Conservation (phyloP, 2,113 vertebrate species). For the Onychostruthus taczanowskii region DNA sequence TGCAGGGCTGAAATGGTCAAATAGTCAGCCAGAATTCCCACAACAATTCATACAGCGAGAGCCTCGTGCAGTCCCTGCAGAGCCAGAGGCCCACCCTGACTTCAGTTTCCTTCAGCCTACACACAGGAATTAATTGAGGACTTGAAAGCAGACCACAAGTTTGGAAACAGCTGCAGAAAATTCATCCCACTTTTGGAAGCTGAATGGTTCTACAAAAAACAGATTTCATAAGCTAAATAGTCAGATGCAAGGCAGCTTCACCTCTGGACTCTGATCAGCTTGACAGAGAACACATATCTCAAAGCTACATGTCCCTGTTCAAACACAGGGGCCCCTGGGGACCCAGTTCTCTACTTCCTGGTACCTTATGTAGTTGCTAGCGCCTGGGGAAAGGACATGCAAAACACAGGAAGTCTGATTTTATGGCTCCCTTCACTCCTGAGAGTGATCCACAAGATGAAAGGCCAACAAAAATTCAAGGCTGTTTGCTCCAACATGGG, state of each 20-base stretch:
- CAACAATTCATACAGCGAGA: conserved; percentile 67
- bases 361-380: background rate
- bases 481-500: background rate
- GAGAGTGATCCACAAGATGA: background rate
- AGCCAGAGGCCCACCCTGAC: conserved; percentile 69
- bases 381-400: background rate
- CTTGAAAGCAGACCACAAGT: conserved; percentile 71
- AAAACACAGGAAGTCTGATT: background rate
- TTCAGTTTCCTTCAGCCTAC: conserved; percentile 64
- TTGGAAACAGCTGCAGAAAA: conserved; percentile 70
- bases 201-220: background rate
- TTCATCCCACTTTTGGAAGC: conserved; percentile 50
- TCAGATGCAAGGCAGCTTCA: background rate
- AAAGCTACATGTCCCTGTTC: background rate
- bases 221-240: conserved; percentile 50
- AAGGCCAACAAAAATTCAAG: background rate
- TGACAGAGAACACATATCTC: background rate
- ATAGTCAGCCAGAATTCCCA: conserved; percentile 68
- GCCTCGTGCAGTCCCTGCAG: conserved; percentile 59
- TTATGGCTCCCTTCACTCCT: background rate
- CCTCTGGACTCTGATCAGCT: background rate
- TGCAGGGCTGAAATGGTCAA: conserved; percentile 68
- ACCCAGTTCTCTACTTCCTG: background rate
- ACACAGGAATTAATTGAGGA: conserved; percentile 67
- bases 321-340: background rate